Percentiles rank a stretch among this genome's conserved stretches.
phyloP scores from a whole-genome alignment of 2,113 vertebrate species.

The Numida meleagris region DNA sequence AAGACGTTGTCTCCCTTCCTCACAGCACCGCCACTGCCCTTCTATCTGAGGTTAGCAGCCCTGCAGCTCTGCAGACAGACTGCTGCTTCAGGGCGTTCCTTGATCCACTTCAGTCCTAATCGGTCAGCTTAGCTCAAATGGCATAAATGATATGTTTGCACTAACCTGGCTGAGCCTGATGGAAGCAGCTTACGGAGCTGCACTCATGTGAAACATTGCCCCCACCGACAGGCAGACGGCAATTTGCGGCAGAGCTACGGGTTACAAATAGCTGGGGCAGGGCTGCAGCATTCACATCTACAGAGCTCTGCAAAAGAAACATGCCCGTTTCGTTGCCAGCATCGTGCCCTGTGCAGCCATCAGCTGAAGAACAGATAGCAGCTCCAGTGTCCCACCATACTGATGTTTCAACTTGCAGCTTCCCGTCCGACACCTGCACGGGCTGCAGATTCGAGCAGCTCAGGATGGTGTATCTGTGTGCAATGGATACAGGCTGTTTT shows the following conservation, averaged over 20 bases:
- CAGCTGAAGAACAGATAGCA: neutral
- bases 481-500: neutral
- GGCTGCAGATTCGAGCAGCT: neutral
- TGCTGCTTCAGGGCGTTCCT: neutral
- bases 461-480: rapidly evolving
- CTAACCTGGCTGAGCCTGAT: neutral
- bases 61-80: neutral
- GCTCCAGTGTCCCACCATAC: rapidly evolving
- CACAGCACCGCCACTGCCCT: neutral
- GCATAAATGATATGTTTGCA: neutral
- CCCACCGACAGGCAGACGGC: neutral
- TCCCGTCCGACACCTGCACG: neutral
- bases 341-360: neutral
- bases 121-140: neutral
- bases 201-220: neutral
- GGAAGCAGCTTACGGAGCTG: neutral
- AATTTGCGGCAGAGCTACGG: neutral
- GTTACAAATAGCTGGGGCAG: neutral
- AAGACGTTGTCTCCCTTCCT: rapidly evolving
- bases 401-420: rapidly evolving
- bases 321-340: neutral
- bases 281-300: neutral
- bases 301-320: neutral
- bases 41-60: neutral
- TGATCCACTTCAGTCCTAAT: neutral